phyloP scores from a whole-genome alignment of 2,888 invertebrate species.

The Reticulitermes lucifugus region DNA sequence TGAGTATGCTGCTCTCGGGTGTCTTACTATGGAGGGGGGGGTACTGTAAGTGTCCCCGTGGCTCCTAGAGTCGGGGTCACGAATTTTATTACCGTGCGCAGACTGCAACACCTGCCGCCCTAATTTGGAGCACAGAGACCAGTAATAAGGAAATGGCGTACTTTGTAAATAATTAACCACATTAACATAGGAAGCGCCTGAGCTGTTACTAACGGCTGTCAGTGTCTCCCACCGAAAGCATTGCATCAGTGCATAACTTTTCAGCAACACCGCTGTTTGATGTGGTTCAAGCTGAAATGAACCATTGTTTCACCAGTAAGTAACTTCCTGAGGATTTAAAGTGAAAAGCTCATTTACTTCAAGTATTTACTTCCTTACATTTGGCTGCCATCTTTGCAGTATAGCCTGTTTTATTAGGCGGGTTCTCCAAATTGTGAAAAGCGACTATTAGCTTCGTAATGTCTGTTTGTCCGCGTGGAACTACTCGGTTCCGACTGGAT shows the following conservation, averaged over 20 bases:
- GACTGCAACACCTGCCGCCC: not conserved
- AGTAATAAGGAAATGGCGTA: not conserved
- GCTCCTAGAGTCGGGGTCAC: not conserved
- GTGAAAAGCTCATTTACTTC: no score
- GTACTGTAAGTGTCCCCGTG: no score
- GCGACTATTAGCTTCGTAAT: no score
- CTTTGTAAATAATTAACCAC: not conserved
- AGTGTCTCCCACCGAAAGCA: not conserved
- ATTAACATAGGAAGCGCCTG: not conserved
- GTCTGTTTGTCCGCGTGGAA: no score
- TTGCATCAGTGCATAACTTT: not conserved
- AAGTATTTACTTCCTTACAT: no score
- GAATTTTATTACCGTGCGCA: not conserved
- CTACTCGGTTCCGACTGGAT: no score
- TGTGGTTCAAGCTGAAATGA: not conserved
- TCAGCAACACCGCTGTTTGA: not conserved
- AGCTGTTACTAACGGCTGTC: not conserved
- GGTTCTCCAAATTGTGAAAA: no score
- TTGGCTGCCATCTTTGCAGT: no score
- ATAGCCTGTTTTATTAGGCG: no score
- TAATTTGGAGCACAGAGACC: not conserved
- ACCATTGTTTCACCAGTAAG: not conserved
- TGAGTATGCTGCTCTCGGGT: no score
- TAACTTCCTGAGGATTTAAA: not conserved
- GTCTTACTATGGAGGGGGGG: no score